phyloP scores from a whole-genome alignment of 1,140 invertebrate species.

The Trachymyrmex septentrionalis region DNA sequence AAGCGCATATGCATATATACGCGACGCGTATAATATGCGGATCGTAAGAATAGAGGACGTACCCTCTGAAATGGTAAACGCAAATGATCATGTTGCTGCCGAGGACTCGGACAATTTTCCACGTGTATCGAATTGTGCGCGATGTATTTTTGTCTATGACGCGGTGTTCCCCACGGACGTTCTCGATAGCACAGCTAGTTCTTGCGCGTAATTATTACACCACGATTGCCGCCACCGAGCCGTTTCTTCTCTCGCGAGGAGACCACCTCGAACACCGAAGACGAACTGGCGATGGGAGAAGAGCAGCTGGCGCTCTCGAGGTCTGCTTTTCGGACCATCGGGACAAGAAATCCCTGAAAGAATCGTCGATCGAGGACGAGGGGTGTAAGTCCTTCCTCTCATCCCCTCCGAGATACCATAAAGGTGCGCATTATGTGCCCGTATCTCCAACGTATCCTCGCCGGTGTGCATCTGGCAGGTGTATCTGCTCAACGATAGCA shows the following conservation, averaged over 20 bases:
- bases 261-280: conserved; percentile 41
- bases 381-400: background rate
- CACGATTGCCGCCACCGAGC: conserved; percentile 8
- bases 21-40: background rate
- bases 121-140: conserved; percentile 57
- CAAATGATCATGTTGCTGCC: conserved; percentile 88
- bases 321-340: conserved; percentile 51
- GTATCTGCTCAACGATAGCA: conserved; percentile 41
- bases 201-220: conserved; percentile 37
- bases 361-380: conserved; percentile 23
- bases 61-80: conserved; percentile 88
- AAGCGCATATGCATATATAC: background rate
- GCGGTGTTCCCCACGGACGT: conserved; percentile 18
- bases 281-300: conserved; percentile 49
- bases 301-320: conserved; percentile 65
- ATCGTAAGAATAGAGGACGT: conserved; percentile 79
- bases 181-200: conserved; percentile 21
- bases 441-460: conserved; percentile 18
- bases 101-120: conserved; percentile 30
- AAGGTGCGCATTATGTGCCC: conserved; percentile 27
- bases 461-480: conserved; percentile 61
- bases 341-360: conserved; percentile 66
- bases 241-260: background rate
- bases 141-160: conserved; percentile 46
- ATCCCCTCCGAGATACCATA: background rate